phyloP scores from a whole-genome alignment of 2,888 invertebrate genomes.

The Thysanoteuthis rhombus region DNA sequence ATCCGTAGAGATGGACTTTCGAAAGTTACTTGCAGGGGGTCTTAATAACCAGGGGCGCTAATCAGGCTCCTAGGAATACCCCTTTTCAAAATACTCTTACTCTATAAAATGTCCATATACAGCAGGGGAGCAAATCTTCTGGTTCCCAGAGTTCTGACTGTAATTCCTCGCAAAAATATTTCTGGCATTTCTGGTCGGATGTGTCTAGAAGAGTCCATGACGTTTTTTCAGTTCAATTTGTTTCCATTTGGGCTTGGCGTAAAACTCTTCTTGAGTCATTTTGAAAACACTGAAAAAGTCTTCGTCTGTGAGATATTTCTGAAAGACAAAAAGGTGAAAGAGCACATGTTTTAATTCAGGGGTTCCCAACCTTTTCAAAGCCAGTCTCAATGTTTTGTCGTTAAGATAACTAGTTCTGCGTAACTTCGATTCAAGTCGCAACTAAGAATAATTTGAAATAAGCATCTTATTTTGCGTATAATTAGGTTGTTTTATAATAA shows the following conservation, averaged over 20 bases:
- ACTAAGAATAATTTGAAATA: too few species aligned
- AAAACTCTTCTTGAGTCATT: constrained; percentile 46
- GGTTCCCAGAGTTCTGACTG: neutral
- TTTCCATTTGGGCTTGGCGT: constrained; percentile 49
- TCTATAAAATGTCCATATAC: neutral
- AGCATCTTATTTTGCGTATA: too few species aligned
- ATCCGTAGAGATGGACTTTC: too few species aligned
- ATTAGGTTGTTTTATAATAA: too few species aligned
- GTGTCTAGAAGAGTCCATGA: constrained; percentile 47
- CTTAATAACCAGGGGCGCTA: too few species aligned
- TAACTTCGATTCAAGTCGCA: too few species aligned
- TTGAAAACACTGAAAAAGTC: constrained; percentile 54
- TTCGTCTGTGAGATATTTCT: constrained; percentile 51
- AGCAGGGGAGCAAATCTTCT: neutral
- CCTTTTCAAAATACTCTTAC: neutral
- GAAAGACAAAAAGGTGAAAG: constrained; percentile 29
- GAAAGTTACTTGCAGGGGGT: too few species aligned
- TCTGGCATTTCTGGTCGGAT: neutral
- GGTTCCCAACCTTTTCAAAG: too few species aligned
- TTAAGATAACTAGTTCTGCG: too few species aligned
- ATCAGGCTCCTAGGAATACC: too few species aligned
- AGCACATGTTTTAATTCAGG: neutral
- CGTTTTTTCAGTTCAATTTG: constrained; percentile 50
- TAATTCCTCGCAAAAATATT: neutral
- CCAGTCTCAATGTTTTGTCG: too few species aligned